These are phyloP conservation scores for Cacoxenus indagator DNA, from an alignment of 2,888 invertebrate genomes.

Conservation along the genomic window DNA sequence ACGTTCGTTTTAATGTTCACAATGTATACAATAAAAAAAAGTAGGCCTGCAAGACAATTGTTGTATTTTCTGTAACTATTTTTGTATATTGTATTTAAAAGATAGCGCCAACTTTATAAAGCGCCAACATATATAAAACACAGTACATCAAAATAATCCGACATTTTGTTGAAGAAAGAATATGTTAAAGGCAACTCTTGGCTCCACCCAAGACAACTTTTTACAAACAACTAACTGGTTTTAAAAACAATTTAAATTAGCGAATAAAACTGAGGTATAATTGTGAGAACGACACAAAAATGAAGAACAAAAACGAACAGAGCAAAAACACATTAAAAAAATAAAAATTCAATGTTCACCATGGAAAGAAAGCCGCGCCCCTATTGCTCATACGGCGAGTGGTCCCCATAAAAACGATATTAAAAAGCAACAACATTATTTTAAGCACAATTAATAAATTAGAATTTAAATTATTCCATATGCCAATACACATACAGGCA, in stretches of 20 bases:
- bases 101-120: no score
- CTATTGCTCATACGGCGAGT: constrained; percentile 23
- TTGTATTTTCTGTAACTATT: no score
- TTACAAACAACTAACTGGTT: constrained; percentile 54
- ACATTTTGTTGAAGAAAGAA: constrained; percentile 9
- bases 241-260: constrained; percentile 62
- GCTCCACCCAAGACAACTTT: constrained; percentile 18
- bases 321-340: constrained; percentile 31
- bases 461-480: constrained; percentile 39
- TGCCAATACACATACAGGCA: constrained; percentile 32
- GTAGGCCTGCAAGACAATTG: no score
- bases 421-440: constrained; percentile 37
- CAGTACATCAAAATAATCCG: neutral
- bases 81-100: no score
- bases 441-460: constrained; percentile 62
- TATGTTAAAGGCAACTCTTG: neutral
- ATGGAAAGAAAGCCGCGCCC: constrained; percentile 57
- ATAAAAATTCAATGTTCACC: constrained; percentile 30
- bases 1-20: no score
- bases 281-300: constrained; percentile 47
- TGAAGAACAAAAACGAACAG: neutral
- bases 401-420: neutral
- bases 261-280: constrained; percentile 62
- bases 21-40: no score
- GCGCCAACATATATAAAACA: no score